Evolutionary conservation across 1,140 invertebrate genomes (phyloP), one percentile per base, ranked within the genome.

Genomic region (Triops longicaudatus): DNA sequence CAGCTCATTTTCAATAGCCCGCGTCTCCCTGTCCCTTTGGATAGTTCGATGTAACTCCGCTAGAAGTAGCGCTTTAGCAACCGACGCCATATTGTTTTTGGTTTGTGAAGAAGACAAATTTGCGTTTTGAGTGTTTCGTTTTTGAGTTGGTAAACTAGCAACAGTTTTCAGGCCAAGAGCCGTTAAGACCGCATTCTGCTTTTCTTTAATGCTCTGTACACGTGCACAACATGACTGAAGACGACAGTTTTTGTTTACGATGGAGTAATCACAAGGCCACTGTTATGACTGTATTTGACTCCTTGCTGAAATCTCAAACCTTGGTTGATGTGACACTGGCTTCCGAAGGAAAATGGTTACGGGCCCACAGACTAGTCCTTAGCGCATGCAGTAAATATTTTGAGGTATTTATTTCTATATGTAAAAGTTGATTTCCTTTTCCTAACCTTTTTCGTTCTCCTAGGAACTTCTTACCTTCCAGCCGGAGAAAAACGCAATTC

Each of bases 241-340:
- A 94, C 85, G 93, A 96, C 87, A 93, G 96, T 87, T 96, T 95
- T 85, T 96, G 94, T 87, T 87, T 97, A 82, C 88, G 93, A 84
- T 97, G 94, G 94, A 96, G 96, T 86, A 96, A 96, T 85, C 94
- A 96, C 85, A 93, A 96, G 84, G 92, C 91, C 79, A 96, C 94
- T 78, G 86, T 97, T 82, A 91, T 96, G 81, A 92, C 93, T 81
- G 93, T 95, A 81, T 96, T 97, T 85, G 93, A 96, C 86, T 92
- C 91, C 80, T 87, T 97, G 79, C 85, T 96, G 80, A 92, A 94
- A 87, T 93, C 92, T 86, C 93, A 93, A 82, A 93, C 92, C 80
- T 88, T 96, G 85, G 94, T 96, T 81, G 95, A 97, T 86, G 95
- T 95, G 83, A 96, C 94, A 79, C 85, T 97, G 81, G 93, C 93